Evolutionary conservation across 2,888 invertebrate species (phyloP), one percentile per base, ranked within the genome.

Genomic region (Gastracanthus pulcherrimus): DNA sequence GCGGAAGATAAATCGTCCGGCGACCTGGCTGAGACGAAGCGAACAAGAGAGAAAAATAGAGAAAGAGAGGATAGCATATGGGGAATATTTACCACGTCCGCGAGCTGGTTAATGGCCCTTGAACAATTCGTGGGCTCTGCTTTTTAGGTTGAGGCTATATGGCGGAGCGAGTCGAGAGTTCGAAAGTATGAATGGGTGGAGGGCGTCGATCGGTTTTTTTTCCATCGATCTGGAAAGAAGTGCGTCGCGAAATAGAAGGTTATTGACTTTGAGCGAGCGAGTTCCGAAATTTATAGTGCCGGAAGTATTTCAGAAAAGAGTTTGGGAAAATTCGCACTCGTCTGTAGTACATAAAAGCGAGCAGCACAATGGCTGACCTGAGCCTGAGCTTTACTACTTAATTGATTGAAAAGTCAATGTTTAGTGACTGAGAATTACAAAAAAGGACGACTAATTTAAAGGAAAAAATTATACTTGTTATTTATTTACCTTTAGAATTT

Each of bases 41-140:
- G 19, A 23, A 6, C 26, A 23, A 16, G 16, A 36, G 55, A 6
- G 60, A n/a, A 31, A 2, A 48, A 38, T 6, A 31, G 69, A 48
- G 67, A 66, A 26, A 69, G 48, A 48, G 31, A 9, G 48, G 19
- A 45, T 26, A 51, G 19, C 34, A 51, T 70, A 19, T 29, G 36
- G 19, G 34, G 51, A 31, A 70, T 51, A 70, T 70, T 70, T 70
- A 70, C 34, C 51, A 34, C 36, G 51, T 51, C 23, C 26, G 26
- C 23, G n/a, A 60, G 36, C 60, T 72, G 72, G 41, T 60, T 58
- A 72, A 72, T 58, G 60, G 41, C 13, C 72, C 72, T 72, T 72
- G 58, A 60, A 72, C 58, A 45, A 45, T 60, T 72, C 29, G 60
- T 29, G 41, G 16, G 19, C 7, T 58, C 31, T 71, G 29, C 16